Evolutionary conservation across 1,140 invertebrate species (phyloP).

Genomic region (Cyrtorhinus lividipennis): DNA sequence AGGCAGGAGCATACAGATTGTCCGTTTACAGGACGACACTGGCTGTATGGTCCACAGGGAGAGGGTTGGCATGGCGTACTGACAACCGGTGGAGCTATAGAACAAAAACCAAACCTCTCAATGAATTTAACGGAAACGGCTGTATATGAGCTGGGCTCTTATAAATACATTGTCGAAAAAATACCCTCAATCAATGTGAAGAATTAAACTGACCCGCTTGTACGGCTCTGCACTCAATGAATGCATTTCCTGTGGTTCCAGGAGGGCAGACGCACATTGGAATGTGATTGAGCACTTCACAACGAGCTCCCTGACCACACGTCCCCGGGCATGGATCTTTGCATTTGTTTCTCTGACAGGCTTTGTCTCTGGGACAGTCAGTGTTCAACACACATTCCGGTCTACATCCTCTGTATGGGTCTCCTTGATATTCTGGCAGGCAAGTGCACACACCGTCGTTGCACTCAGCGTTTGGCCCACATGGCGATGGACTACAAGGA

Average conservation of each 20-base stretch:
- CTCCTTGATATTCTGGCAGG: constrained; percentile 41
- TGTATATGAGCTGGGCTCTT: too few species aligned
- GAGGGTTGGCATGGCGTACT: constrained; percentile 32
- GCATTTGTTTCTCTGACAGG: constrained; percentile 62
- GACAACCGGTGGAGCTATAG: constrained; percentile 14
- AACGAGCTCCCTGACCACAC: constrained; percentile 53
- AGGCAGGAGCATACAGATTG: constrained; percentile 54
- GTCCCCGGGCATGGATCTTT: constrained; percentile 55
- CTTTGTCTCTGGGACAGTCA: constrained; percentile 44
- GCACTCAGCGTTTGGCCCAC: constrained; percentile 55
- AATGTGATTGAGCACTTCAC: constrained; percentile 43
- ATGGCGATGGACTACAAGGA: constrained; percentile 57
- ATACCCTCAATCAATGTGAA: too few species aligned
- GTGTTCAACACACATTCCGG: constrained; percentile 47
- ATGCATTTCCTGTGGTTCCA: constrained; percentile 37
- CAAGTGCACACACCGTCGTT: constrained; percentile 42
- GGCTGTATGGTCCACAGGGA: constrained; percentile 56
- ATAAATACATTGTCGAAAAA: too few species aligned
- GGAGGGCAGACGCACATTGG: constrained; percentile 35
- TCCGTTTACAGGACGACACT: constrained; percentile 49
- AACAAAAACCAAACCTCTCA: too few species aligned
- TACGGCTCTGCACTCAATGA: constrained; percentile 28
- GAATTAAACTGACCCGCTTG: constrained; percentile 12
- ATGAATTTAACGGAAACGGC: too few species aligned
- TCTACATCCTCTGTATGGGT: constrained; percentile 44